Conservation (phyloP, 2,888 invertebrate species). For the Acrobasis consociella region DNA sequence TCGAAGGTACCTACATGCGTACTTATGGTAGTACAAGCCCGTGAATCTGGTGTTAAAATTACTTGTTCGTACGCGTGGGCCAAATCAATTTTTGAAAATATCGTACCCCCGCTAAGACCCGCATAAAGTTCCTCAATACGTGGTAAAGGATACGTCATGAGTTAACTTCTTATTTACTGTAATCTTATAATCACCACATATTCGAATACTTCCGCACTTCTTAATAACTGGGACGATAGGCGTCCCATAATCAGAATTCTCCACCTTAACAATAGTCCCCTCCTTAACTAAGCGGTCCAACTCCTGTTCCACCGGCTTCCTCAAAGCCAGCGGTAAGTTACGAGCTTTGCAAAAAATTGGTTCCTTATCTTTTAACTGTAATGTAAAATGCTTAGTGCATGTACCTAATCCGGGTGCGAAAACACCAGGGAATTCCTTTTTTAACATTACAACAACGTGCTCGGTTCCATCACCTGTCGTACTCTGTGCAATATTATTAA, state of each 20-base stretch:
- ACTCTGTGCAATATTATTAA: not conserved
- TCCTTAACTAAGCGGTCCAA: slow-evolving; percentile 33
- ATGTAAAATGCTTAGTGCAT: slow-evolving; percentile 17
- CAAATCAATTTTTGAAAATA: slow-evolving; percentile 35
- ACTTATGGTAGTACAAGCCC: slow-evolving; percentile 28
- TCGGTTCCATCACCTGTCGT: not conserved
- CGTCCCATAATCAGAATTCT: slow-evolving; percentile 35
- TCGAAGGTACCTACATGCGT: slow-evolving; percentile 29
- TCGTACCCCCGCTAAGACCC: slow-evolving; percentile 21
- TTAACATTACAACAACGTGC: not conserved
- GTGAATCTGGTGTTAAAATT: slow-evolving; percentile 24
- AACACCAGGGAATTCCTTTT: not conserved
- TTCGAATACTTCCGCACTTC: slow-evolving; percentile 24
- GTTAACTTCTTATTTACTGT: slow-evolving; percentile 39
- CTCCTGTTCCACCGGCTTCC: slow-evolving; percentile 29
- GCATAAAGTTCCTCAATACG: too few species aligned
- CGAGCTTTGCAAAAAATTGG: slow-evolving; percentile 20
- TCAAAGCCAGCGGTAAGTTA: slow-evolving; percentile 8
- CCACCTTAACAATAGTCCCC: slow-evolving; percentile 34
- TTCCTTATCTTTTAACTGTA: slow-evolving; percentile 9
- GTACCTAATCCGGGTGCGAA: slow-evolving; percentile 20
- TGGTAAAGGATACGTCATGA: slow-evolving; percentile 32
- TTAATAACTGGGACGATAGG: slow-evolving; percentile 37
- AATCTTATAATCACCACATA: slow-evolving; percentile 37
- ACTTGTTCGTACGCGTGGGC: slow-evolving; percentile 31